Evolutionary conservation across 2,888 invertebrate genomes (phyloP).

Genomic region (Plagiodera versicolora): DNA sequence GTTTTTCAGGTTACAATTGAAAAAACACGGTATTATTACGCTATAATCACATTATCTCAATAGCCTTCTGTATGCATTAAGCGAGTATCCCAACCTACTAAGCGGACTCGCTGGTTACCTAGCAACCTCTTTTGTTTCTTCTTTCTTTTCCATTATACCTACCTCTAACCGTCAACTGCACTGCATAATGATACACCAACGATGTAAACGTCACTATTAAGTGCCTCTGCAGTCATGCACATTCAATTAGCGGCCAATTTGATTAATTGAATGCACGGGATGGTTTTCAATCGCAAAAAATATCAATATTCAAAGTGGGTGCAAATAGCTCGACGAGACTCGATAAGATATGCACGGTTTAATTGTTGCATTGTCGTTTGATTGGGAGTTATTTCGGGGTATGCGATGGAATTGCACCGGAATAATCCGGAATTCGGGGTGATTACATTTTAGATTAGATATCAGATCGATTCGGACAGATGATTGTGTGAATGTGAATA

Average conservation of each 20-base stretch:
- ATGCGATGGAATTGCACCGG: neutral
- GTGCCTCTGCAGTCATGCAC: conserved; percentile 8
- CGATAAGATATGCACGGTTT: neutral
- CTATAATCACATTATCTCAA: no score
- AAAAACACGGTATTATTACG: no score
- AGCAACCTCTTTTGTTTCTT: no score
- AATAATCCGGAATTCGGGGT: neutral
- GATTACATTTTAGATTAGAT: neutral
- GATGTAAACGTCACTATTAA: neutral
- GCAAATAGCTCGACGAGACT: neutral
- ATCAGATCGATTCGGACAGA: neutral
- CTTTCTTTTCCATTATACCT: no score
- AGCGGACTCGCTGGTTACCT: no score
- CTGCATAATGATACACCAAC: neutral
- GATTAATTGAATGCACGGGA: conserved; percentile 12
- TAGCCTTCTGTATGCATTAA: no score
- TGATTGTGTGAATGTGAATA: no score
- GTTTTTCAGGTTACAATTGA: no score
- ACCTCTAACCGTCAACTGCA: neutral
- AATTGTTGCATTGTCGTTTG: neutral
- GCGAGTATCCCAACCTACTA: no score
- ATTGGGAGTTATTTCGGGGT: neutral
- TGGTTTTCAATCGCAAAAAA: conserved; percentile 13
- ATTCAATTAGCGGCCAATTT: conserved; percentile 8
- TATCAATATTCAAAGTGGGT: neutral